A percentile compares a stretch with the other conserved stretches of the same genome.
These are phyloP conservation scores for Hemichromis elongatus DNA, from an alignment of 2,113 vertebrate species.

Conservation along the genomic window DNA sequence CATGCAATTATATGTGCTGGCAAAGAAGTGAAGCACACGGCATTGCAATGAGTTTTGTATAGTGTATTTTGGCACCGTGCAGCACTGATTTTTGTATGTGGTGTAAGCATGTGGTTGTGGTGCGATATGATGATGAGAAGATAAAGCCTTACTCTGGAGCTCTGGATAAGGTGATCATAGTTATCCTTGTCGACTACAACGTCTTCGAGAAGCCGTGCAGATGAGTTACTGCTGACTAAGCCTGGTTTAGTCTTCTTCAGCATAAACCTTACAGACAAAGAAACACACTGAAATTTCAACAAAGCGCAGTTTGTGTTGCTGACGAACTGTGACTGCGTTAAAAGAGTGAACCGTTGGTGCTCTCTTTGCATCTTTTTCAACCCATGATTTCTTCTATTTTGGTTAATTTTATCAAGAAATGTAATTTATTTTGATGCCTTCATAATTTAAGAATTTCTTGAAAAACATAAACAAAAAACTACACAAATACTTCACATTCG, in stretches of 20 bases:
- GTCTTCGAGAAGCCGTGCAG: constrained; percentile 89
- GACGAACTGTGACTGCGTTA: neutral
- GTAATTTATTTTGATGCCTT: neutral
- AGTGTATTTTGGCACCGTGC: neutral
- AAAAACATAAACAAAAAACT: neutral
- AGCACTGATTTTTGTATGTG: neutral
- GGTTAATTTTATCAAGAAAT: neutral
- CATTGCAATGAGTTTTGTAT: neutral
- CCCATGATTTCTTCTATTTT: neutral
- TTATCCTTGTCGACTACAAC: constrained; percentile 88
- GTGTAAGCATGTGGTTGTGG: neutral
- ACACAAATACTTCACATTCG: neutral
- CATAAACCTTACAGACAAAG: constrained; percentile 80
- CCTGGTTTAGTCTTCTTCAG: constrained; percentile 86
- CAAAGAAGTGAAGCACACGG: neutral
- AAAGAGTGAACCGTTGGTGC: neutral
- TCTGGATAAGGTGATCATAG: constrained; percentile 82
- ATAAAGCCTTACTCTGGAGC: constrained; percentile 76
- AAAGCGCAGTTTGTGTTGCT: neutral
- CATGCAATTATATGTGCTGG: neutral
- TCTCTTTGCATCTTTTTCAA: neutral
- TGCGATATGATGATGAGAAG: neutral
- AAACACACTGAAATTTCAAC: neutral
- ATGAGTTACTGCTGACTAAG: constrained; percentile 81
- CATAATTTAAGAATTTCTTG: no score